Evolutionary conservation across 2,113 vertebrate genomes (phyloP), one percentile per base, ranked within the genome.

Genomic region (Misgurnus anguillicaudatus): DNA sequence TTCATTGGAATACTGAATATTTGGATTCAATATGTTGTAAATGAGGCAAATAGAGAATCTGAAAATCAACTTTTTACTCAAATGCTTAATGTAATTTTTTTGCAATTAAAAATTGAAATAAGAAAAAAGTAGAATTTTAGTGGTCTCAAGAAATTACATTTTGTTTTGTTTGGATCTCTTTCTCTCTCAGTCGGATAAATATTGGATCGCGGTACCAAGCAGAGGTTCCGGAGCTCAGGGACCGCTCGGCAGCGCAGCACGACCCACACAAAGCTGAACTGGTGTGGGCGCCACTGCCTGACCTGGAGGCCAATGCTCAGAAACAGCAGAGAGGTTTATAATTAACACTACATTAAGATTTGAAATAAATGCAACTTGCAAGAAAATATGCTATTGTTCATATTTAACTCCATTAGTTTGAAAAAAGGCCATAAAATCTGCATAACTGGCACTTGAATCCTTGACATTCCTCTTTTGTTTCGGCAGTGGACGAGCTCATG

Each of bases 151-250:
- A 42, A 45, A 11, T n/a, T 1, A n/a, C 21, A 48, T 5, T 45
- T 42, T 4, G n/a, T 53, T 38, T 38, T 4, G 9, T 47, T 47
- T 62, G 41, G 57, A 62, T 72, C 9, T 6, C 58, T 31, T 8
- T 78, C 10, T 68, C 63, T 63, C 9, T 38, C 87, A 99, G 98
- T 73, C 93, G 96, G 83, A 99, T 99, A 88, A 99, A 99, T 9
- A 96, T 99, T 39, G 98, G 98, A 60, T 90, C 91, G 48, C 93
- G 94, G 41, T 99, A 98, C 90, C 98, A 99, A 89, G 97, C 98
- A 0, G 97, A 98, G 89, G 95, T 99, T 67, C 98, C 98, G 1
- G 90, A 89, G 24, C 90, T 97, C 65, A 92, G 92, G 85, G 94
- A 94, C 82, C 90, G 91, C 7, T 85, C 92, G 2, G 90, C 92